Base-by-base conservation (phyloP, 1,140 invertebrate genomes). In the Diorhabda carinulata region DNA sequence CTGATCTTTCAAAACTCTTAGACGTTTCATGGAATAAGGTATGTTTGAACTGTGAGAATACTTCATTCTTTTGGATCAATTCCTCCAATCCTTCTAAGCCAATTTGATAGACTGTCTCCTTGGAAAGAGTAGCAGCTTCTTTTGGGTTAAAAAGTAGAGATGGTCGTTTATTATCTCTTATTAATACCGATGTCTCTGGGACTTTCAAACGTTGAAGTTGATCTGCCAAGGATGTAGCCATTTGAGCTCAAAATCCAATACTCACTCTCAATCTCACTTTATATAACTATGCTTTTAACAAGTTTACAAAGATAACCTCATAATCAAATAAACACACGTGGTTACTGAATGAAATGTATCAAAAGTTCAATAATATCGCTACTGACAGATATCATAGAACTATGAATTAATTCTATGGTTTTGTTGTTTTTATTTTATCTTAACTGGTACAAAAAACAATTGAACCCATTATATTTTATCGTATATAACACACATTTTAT, bases 141-240 rank as follows among this genome's bases (percentile, higher is more conserved):
- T 91, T 92, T 0, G 91, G 88, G 79, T 95, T 89, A 80, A 97
- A 98, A 5, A 98, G 80, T 70, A 98, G 87, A 25, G 95, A 97
- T 57, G 88, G 84, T 63, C 87, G 86, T 73, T 87, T 90, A 75
- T 89, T 91, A 70, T 89, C 86, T 41, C 82, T 82, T 73, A 90
- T 87, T 47, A 94, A 79, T 4, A 90, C 74, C 5, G 86, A 81
- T 6, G 93, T 91, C 79, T 97, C 92, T 0, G 95, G 95, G 3
- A 88, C 86, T 67, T 88, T 87, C 40, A 97, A 83, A 61, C 88
- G 89, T 71, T 90, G 85, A n/a, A 98, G 82, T 83, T 97, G 95
- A 73, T 91, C 87, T 43, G 89, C 89, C 80, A 97, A 86, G 43
- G 92, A 92, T 42, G 94, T 96, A 7, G 84, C 67, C 84, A 85